Percentiles rank a stretch among this genome's conserved stretches.
Evolutionary conservation across 92 coral and sea anemone species (phyloP).

Genomic region (Zoanthus sociatus): DNA sequence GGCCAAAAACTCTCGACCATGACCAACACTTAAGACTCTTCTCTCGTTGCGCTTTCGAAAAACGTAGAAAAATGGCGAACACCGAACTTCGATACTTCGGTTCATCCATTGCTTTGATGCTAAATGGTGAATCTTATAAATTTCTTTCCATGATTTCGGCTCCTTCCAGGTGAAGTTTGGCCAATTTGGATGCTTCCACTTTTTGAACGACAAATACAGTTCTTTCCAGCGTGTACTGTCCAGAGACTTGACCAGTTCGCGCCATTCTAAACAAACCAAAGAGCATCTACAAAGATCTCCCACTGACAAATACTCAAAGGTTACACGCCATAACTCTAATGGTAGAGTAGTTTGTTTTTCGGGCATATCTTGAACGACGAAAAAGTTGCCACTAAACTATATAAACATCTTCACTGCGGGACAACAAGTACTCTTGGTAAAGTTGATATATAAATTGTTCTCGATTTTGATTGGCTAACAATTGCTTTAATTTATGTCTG

Average conservation of each 20-base stretch:
- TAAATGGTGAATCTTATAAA: slow-evolving; percentile 82
- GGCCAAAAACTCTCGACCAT: slow-evolving; percentile 70
- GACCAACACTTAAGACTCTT: slow-evolving; percentile 80
- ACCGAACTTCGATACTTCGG: slow-evolving; percentile 84
- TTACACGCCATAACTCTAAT: slow-evolving; percentile 93
- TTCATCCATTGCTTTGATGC: slow-evolving; percentile 95
- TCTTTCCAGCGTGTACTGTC: slow-evolving; percentile 97
- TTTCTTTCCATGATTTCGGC: slow-evolving; percentile 94
- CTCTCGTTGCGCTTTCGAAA: slow-evolving; percentile 78
- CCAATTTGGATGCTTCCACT: slow-evolving; percentile 99
- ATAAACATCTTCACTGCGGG: neutral
- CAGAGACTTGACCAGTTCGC: slow-evolving; percentile 93
- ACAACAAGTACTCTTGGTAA: slow-evolving; percentile 1
- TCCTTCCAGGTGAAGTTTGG: slow-evolving; percentile 86
- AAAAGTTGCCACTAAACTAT: neutral
- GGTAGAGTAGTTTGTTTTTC: slow-evolving; percentile 88
- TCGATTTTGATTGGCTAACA: slow-evolving; percentile 22
- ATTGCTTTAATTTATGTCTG: slow-evolving; percentile 2
- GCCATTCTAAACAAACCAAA: slow-evolving; percentile 94
- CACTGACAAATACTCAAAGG: slow-evolving; percentile 80
- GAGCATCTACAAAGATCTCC: slow-evolving; percentile 92
- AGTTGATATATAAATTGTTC: slow-evolving; percentile 9
- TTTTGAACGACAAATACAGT: slow-evolving; percentile 81
- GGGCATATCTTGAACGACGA: slow-evolving; percentile 59
- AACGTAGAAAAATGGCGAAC: slow-evolving; percentile 81